A percentile compares a stretch with the other conserved stretches of the same genome.
phyloP scores from a whole-genome alignment of 2,888 invertebrate genomes.

The Hydropsyche betteni region DNA sequence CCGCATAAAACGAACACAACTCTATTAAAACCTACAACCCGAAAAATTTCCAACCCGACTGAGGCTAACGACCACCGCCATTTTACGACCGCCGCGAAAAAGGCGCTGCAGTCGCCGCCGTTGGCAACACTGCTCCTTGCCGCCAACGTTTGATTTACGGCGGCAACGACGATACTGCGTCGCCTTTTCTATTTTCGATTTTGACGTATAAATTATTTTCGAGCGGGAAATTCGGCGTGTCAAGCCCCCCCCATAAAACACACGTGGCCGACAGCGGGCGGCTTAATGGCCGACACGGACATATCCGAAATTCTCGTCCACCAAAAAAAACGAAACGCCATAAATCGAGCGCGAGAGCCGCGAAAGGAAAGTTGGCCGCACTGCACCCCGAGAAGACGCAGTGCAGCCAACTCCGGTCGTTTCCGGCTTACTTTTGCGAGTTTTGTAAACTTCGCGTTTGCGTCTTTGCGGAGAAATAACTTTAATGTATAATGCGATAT shows the following conservation, averaged over 20 bases:
- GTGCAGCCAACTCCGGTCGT: too few relatives aligned
- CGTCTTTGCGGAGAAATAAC: too few relatives aligned
- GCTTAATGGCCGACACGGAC: slow-evolving; percentile 16
- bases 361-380: background rate
- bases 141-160: slow-evolving; percentile 43
- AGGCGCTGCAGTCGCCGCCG: slow-evolving; percentile 38
- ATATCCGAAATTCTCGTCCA: slow-evolving; percentile 7
- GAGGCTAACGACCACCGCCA: too few relatives aligned
- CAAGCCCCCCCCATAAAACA: slow-evolving; percentile 11
- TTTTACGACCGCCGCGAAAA: too few relatives aligned
- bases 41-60: too few relatives aligned
- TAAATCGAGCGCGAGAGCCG: too few relatives aligned
- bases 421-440: too few relatives aligned
- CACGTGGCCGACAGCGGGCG: background rate
- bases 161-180: slow-evolving; percentile 33
- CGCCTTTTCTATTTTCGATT: slow-evolving; percentile 41
- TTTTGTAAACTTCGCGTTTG: too few relatives aligned
- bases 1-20: too few relatives aligned
- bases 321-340: too few relatives aligned
- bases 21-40: too few relatives aligned
- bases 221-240: slow-evolving; percentile 17
- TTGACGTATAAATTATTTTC: slow-evolving; percentile 43
- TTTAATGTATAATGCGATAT: too few relatives aligned
- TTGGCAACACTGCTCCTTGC: slow-evolving; percentile 44
- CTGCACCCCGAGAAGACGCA: background rate